Conservation (phyloP, 1,140 invertebrate species). For the Nomia melanderi region DNA sequence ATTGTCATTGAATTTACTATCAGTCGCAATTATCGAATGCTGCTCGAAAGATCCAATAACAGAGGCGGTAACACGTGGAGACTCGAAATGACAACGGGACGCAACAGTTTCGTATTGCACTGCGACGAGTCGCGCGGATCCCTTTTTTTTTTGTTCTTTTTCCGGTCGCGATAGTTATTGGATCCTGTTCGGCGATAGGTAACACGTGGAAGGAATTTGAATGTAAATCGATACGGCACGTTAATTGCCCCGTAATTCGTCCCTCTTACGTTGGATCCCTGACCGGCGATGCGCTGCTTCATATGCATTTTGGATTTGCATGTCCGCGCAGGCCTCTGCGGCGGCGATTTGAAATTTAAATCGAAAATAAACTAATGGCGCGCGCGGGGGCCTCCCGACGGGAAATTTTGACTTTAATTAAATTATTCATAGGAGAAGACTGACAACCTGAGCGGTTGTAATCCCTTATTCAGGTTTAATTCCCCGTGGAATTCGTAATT, state of each 20-base stretch:
- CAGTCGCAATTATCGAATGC: too few relatives aligned
- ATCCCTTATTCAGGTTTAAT: slow-evolving; percentile 44
- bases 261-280: neutral
- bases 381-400: neutral
- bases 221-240: too few relatives aligned
- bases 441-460: slow-evolving; percentile 20
- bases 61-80: too few relatives aligned
- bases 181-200: too few relatives aligned
- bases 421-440: slow-evolving; percentile 37
- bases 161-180: too few relatives aligned
- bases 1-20: too few relatives aligned
- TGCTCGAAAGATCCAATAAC: too few relatives aligned
- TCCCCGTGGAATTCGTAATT: slow-evolving; percentile 40
- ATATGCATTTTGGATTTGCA: slow-evolving; percentile 5
- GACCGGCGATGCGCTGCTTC: slow-evolving; percentile 3
- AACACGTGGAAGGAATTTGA: neutral
- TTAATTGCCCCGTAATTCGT: slow-evolving; percentile 6
- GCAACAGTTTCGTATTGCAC: too few relatives aligned
- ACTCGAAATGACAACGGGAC: too few relatives aligned
- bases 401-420: slow-evolving; percentile 39
- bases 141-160: too few relatives aligned
- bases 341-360: slow-evolving; percentile 39
- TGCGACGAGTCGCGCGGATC: too few relatives aligned
- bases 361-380: slow-evolving; percentile 29
- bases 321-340: neutral